Evolutionary conservation across 2,113 vertebrate species (phyloP).

Genomic region (Pachycephala philippinensis): DNA sequence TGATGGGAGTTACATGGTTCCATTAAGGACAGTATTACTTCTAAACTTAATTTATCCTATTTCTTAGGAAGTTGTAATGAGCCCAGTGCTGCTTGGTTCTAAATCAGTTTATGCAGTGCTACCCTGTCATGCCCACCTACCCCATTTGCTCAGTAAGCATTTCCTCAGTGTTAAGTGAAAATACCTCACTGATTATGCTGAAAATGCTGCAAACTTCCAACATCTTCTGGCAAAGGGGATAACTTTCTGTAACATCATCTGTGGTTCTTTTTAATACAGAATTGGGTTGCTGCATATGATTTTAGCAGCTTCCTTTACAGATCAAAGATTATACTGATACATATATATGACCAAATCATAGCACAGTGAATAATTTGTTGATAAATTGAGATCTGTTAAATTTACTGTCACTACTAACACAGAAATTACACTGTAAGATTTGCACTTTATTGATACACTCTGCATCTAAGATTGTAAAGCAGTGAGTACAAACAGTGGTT

Average conservation of each 20-base stretch:
- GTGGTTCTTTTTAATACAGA: not conserved
- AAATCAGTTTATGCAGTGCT: not conserved
- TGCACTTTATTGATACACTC: not conserved
- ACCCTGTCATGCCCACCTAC: not conserved
- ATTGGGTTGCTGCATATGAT: not conserved
- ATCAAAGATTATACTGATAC: not conserved
- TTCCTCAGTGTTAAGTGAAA: not conserved
- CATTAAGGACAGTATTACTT: not conserved
- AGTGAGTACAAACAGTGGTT: not conserved
- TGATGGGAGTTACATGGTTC: rapidly evolving
- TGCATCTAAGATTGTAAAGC: not conserved
- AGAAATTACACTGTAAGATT: not conserved
- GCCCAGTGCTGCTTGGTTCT: not conserved
- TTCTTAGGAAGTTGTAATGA: not conserved
- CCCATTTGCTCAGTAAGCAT: not conserved
- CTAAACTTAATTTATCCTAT: not conserved
- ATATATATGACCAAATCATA: not conserved
- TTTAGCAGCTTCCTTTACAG: not conserved
- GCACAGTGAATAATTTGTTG: not conserved
- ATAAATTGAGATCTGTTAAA: not conserved
- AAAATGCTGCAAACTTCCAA: not conserved
- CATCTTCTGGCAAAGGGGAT: not conserved
- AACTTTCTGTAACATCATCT: not conserved
- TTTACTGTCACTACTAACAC: not conserved
- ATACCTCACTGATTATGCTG: not conserved